Conservation (phyloP, 2,797 vertebrate species). For the Myiotriccus ornatus region DNA sequence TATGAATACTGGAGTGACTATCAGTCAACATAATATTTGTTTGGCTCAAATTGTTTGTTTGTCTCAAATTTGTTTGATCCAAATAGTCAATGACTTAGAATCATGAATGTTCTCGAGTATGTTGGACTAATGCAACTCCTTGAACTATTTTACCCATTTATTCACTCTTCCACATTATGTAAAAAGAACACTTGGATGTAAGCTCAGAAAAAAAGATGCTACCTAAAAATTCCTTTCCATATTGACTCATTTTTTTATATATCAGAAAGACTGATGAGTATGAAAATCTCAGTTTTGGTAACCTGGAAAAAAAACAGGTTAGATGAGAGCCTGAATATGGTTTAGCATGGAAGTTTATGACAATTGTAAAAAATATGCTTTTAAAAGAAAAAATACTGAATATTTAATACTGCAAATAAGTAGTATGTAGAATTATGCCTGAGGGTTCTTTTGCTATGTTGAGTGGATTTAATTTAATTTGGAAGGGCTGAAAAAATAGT, state of each 20-base stretch:
- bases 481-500: conserved; percentile 44
- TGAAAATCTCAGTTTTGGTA: conserved; percentile 41
- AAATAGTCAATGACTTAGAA: neutral
- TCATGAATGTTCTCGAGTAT: neutral
- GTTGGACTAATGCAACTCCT: neutral
- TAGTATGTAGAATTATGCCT: conserved; percentile 66
- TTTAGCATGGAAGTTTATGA: conserved; percentile 30
- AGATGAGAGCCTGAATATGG: conserved; percentile 5
- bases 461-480: conserved; percentile 60
- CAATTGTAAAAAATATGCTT: conserved; percentile 61
- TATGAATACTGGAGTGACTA: neutral
- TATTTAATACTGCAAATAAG: conserved; percentile 71
- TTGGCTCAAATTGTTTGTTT: neutral
- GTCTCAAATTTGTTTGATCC: neutral
- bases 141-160: neutral
- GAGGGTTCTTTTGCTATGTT: conserved; percentile 55
- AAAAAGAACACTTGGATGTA: neutral
- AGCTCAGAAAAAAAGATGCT: neutral
- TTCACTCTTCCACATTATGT: neutral
- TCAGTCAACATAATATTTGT: neutral
- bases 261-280: neutral
- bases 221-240: neutral
- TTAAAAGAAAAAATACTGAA: conserved; percentile 64
- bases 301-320: conserved; percentile 24
- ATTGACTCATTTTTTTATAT: neutral